Evolutionary conservation across 2,888 invertebrate species (phyloP).

Genomic region (Hedychridium roseum): DNA sequence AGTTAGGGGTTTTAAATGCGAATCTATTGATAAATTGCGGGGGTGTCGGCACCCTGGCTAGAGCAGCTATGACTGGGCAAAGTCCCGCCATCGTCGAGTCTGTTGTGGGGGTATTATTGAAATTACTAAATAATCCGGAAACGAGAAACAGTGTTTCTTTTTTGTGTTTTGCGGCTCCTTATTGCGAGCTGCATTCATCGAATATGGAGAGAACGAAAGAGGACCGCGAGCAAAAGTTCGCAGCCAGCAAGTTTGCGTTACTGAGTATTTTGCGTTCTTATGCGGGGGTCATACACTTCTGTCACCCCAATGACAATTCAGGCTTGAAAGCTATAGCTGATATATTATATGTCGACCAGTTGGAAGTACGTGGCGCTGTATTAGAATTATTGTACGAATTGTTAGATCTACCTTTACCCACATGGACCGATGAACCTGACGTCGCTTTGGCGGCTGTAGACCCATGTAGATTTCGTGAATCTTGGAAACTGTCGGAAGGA

Average conservation of each 20-base stretch:
- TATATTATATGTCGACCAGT: constrained; percentile 83
- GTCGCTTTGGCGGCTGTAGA: constrained; percentile 89
- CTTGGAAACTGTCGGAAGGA: constrained; percentile 90
- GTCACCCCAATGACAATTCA: constrained; percentile 78
- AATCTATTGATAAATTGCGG: constrained; percentile 81
- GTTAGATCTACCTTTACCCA: constrained; percentile 85
- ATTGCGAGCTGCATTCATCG: constrained; percentile 83
- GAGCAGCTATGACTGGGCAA: constrained; percentile 85
- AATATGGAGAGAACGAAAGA: constrained; percentile 60
- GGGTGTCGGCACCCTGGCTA: constrained; percentile 82
- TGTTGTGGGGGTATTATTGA: constrained; percentile 85
- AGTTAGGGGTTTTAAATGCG: constrained; percentile 87
- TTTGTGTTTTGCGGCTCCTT: constrained; percentile 89
- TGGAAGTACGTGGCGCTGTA: constrained; percentile 91
- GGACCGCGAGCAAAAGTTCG: constrained; percentile 81
- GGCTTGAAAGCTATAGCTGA: constrained; percentile 82
- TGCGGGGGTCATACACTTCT: constrained; percentile 89
- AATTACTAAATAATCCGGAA: constrained; percentile 83
- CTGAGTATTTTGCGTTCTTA: constrained; percentile 89
- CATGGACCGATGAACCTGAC: constrained; percentile 92
- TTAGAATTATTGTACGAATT: constrained; percentile 92
- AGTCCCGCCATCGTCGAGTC: constrained; percentile 92
- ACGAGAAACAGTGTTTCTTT: constrained; percentile 85
- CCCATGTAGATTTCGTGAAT: constrained; percentile 74
- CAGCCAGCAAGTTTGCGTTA: constrained; percentile 84